Base-by-base conservation (phyloP, 2,797 vertebrate genomes). In the Myotis planiceps region DNA sequence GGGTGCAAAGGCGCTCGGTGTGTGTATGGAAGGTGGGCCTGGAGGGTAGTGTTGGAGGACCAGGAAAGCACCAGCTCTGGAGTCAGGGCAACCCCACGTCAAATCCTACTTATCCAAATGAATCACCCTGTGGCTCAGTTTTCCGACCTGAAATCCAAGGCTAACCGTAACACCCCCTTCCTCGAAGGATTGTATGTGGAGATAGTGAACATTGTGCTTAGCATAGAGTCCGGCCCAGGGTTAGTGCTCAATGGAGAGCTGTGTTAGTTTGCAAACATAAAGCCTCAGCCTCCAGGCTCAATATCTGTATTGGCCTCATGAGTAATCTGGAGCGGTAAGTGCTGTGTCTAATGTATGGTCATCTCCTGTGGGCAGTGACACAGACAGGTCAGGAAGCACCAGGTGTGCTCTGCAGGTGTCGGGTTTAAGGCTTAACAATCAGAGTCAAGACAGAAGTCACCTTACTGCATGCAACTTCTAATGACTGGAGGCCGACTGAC, bases 351-450 rank as follows among this genome's bases (percentile, higher is more conserved):
- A 60, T 29, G 27, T 14, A 65, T n/a, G 63, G 63, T 32, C 63
- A 75, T 87, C 65, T 79, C 80, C 94, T 65, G 45, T 84, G 97
- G 95, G 92, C 27, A 82, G 93, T 75, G 79, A 87, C 93, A 53
- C 78, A 93, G 95, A 29, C 90, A 83, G 87, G 90, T 84, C 71
- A 87, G 93, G 92, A 71, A 95, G 88, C 58, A 69, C 78, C 88
- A 39, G 65, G 92, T 96, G 91, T 37, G 92, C 82, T 90, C 13
- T 5, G 3, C 1, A 0, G 6, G 27, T 18, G 45, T 60, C 3
- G 0, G 0, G 2, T 8, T 3, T 8, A 23, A 42, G 29, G 42
- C 39, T 55, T 3, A 8, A 2, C 13, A 27, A 53, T 27, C 51
- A 9, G 42, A 21, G 29, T 25, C 21, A 0, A 9, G 58, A 27